Conservation (phyloP, 2,888 invertebrate species). For the Catonia carolina region DNA sequence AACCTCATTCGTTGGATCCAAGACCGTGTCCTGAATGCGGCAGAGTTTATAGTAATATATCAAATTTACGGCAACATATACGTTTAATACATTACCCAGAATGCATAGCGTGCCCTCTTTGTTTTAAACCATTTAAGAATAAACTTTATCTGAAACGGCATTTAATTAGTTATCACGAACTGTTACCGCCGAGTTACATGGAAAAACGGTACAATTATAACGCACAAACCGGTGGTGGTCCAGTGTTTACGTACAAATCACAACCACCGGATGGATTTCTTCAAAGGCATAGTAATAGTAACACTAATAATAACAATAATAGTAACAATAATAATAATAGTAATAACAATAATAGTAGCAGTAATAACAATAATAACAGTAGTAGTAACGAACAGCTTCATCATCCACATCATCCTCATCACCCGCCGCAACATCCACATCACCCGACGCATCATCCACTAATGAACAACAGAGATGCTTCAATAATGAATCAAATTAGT, state of each 20-base stretch:
- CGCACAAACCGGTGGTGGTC: not conserved
- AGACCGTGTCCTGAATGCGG: conserved; percentile 58
- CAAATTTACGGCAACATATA: conserved; percentile 58
- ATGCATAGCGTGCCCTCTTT: conserved; percentile 53
- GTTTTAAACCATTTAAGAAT: conserved; percentile 57
- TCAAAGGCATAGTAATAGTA: not conserved
- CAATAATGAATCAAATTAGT: not conserved
- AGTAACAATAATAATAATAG: not conserved
- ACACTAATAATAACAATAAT: not conserved
- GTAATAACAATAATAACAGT: conserved; percentile 1
- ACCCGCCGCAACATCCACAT: too few relatives aligned
- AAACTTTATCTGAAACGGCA: conserved; percentile 56
- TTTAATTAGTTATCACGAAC: conserved; percentile 51
- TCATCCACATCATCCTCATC: not conserved
- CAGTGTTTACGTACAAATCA: conserved; percentile 9
- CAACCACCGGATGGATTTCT: conserved; percentile 14
- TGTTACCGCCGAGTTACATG: conserved; percentile 28
- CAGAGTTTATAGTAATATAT: conserved; percentile 58
- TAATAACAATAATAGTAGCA: not conserved
- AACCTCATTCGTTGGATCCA: conserved; percentile 48
- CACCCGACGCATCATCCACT: too few relatives aligned
- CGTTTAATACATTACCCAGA: conserved; percentile 58
- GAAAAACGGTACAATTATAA: conserved; percentile 23
- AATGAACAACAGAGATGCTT: too few relatives aligned
- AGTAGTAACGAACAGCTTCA: not conserved